Evolutionary conservation across 2,797 vertebrate genomes (phyloP).

Genomic region (Ctenosaura bakeri): DNA sequence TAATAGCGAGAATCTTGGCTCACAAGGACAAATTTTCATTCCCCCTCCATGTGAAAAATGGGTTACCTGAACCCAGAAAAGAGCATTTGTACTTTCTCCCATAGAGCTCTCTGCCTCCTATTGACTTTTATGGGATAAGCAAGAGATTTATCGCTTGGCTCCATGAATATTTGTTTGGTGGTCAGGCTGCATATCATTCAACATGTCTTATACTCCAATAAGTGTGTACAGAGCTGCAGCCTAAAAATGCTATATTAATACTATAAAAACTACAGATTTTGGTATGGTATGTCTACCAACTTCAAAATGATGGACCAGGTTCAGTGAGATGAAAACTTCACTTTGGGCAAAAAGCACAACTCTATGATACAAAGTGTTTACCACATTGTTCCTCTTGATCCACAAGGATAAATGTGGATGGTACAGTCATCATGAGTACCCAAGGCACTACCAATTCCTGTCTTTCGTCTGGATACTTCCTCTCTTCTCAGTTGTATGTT

Average conservation of each 20-base stretch:
- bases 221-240: background rate
- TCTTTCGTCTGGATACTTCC: background rate
- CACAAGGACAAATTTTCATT: constrained; percentile 4
- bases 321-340: constrained; percentile 37
- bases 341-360: constrained; percentile 2
- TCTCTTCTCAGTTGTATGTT: background rate
- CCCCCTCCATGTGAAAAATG: background rate
- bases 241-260: too few species aligned
- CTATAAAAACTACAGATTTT: constrained; percentile 17
- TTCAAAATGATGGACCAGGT: constrained; percentile 21
- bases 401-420: background rate
- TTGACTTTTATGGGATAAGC: background rate
- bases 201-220: too few species aligned
- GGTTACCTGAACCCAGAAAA: background rate
- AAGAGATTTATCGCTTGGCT: background rate
- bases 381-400: background rate
- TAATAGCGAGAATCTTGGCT: background rate
- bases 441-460: background rate
- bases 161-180: background rate
- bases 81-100: background rate
- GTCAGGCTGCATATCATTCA: background rate
- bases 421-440: background rate
- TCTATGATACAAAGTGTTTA: background rate
- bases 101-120: background rate
- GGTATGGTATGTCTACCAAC: constrained; percentile 22